Percentiles rank a stretch among this genome's conserved stretches.
Evolutionary conservation across 2,113 vertebrate genomes (phyloP).

Genomic region (Mustelus asterias): DNA sequence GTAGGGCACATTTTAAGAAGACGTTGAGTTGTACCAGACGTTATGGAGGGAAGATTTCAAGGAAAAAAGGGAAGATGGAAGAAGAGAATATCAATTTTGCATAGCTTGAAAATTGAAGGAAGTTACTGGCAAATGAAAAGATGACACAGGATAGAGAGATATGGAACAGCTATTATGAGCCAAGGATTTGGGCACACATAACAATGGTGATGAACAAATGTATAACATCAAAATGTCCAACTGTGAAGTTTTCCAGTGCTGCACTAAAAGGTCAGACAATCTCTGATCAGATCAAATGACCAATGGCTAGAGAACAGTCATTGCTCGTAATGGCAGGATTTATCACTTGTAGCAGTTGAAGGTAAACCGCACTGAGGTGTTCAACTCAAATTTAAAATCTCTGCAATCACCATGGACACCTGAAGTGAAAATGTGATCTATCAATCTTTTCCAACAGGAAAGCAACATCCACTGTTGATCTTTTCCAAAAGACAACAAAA

Average conservation of each 20-base stretch:
- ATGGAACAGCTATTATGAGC: too few relatives aligned
- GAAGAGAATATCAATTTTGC: too few relatives aligned
- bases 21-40: too few relatives aligned
- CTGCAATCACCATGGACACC: not conserved
- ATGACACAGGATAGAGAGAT: too few relatives aligned
- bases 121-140: too few relatives aligned
- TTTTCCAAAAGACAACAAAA: not conserved
- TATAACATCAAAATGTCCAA: not conserved
- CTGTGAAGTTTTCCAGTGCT: not conserved
- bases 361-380: not conserved
- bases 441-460: not conserved
- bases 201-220: not conserved
- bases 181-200: too few relatives aligned
- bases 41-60: too few relatives aligned
- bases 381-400: not conserved
- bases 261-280: not conserved
- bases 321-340: not conserved
- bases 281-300: not conserved
- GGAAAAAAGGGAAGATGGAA: too few relatives aligned
- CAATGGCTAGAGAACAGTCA: not conserved
- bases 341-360: not conserved
- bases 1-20: too few relatives aligned
- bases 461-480: not conserved
- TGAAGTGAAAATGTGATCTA: not conserved
- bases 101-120: too few relatives aligned